Evolutionary conservation across 2,113 vertebrate species (phyloP).

Genomic region (Grallaria varia): DNA sequence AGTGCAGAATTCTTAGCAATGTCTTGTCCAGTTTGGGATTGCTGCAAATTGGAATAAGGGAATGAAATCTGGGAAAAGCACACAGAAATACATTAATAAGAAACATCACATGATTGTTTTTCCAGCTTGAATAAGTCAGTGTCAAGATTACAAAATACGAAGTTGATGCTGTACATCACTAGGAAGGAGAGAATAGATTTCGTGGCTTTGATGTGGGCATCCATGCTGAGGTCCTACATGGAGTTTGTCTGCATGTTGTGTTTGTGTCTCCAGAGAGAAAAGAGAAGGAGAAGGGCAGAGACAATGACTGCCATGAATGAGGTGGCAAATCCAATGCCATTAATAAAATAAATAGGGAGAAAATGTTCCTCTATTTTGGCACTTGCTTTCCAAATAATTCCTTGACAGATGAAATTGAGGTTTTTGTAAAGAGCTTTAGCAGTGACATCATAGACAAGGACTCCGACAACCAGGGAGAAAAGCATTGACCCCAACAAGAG

Average conservation of each 20-base stretch:
- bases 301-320: neutral
- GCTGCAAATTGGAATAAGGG: slow-evolving; percentile 1
- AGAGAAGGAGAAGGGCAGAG: neutral
- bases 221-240: neutral
- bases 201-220: neutral
- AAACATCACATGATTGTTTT: fast-evolving
- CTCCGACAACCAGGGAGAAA: neutral
- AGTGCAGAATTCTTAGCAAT: neutral
- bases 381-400: fast-evolving
- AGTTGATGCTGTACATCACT: neutral
- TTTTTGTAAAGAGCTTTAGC: fast-evolving
- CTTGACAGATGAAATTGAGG: fast-evolving
- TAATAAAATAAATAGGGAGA: fast-evolving
- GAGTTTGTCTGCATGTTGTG: neutral
- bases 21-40: neutral
- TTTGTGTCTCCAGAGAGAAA: slow-evolving; percentile 30
- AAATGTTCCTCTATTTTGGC: neutral
- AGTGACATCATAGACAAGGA: fast-evolving
- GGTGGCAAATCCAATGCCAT: fast-evolving
- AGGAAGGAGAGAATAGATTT: neutral
- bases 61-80: neutral
- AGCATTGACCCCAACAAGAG: neutral
- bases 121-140: fast-evolving
- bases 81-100: neutral
- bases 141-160: neutral